Percentiles rank a stretch among this genome's conserved stretches.
Conservation (phyloP, 2,797 vertebrate genomes). For the Trichosurus vulpecula region DNA sequence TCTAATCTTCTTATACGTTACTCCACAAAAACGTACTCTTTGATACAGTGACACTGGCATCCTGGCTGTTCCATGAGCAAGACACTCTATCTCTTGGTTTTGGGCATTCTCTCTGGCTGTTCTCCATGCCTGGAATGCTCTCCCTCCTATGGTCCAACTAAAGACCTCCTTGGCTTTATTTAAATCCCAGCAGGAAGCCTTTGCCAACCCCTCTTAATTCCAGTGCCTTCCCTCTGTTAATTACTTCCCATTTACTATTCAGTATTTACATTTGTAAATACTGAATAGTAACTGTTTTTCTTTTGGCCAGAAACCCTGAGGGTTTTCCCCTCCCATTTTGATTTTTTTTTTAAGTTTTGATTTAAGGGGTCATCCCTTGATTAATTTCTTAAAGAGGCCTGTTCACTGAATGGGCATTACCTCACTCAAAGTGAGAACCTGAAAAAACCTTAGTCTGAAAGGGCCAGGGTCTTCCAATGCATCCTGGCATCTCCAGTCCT, state of each 20-base stretch:
- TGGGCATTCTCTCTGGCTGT: not conserved
- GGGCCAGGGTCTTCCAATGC: too few species aligned
- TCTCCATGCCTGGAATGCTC: not conserved
- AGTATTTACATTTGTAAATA: too few species aligned
- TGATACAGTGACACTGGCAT: not conserved
- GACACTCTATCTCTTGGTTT: not conserved
- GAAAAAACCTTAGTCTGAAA: too few species aligned
- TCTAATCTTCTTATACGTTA: not conserved
- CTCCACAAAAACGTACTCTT: not conserved
- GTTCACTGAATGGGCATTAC: too few species aligned
- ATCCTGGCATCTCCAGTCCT: too few species aligned
- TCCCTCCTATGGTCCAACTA: not conserved
- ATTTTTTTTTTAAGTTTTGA: too few species aligned
- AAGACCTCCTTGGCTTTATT: not conserved
- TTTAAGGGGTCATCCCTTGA: too few species aligned
- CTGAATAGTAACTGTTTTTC: too few species aligned
- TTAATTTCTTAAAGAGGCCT: too few species aligned
- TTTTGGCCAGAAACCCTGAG: too few species aligned
- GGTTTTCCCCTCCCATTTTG: too few species aligned
- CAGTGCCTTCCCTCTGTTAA: not conserved
- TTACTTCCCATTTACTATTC: not conserved
- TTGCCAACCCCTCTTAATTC: not conserved
- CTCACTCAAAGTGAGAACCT: too few species aligned
- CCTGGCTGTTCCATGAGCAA: not conserved
- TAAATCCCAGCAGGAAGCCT: not conserved